Base-by-base conservation (phyloP, 2,113 vertebrate genomes). In the Uria lomvia region DNA sequence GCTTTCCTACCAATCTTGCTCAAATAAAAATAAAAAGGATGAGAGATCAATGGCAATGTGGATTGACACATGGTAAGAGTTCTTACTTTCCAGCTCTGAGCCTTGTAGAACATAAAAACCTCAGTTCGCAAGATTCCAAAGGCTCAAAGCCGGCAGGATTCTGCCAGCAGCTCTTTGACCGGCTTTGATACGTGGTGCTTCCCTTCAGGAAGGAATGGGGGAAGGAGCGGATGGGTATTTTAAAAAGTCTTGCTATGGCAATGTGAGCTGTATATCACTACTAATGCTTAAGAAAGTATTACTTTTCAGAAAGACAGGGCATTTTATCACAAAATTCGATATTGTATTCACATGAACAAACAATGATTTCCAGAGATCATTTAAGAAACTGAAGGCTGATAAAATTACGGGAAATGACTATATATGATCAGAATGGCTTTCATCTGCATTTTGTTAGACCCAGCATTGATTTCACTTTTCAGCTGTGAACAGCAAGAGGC, bases 361-460 rank as follows among this genome's bases (percentile, higher is more conserved):
- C 96, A 98, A 93, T 87, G 95, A 96, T 97, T 98, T 97, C 96
- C 97, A 98, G 98, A 98, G 96, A 98, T 96, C 96, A 95, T 96
- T 94, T 97, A 96, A 97, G 98, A 94, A 97, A 97, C 90, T 85
- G 77, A 98, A 98, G 98, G 96, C 97, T 98, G 98, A 98, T 98
- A 97, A 94, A 97, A 98, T 99, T 98, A 98, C 95, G 88, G 97
- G 97, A 97, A 98, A 98, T 97, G 98, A 98, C 98, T 98, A 92
- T 97, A 97, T 98, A 96, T 95, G 97, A 97, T 97, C 97, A 98
- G 96, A 97, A 97, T 97, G 95, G 97, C 98, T 99, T 99, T 99
- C 98, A 98, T 98, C 98, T 98, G 98, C 96, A 96, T 98, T 98
- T 98, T 97, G 97, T 98, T 97, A 98, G 92, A 96, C 89, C 94